Conservation (phyloP, 2,797 vertebrate species). For the Amphiprion clarkii region DNA sequence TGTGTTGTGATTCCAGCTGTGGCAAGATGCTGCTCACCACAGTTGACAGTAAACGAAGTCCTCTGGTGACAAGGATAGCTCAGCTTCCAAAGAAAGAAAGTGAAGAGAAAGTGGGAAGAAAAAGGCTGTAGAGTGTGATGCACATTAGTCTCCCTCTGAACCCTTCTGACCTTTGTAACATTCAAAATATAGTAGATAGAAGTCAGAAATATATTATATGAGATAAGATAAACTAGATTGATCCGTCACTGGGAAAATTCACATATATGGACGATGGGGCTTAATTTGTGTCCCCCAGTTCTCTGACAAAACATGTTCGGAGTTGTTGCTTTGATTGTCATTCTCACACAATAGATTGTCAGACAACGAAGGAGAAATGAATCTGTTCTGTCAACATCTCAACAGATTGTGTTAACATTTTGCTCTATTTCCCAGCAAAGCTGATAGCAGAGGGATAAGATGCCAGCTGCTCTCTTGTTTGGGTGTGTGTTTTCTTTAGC, state of each 20-base stretch:
- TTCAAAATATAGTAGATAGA: not conserved
- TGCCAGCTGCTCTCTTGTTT: conserved; percentile 47
- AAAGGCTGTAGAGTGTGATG: conserved; percentile 1
- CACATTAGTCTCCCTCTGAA: not conserved
- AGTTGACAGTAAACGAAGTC: conserved; percentile 62
- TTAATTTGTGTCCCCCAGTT: not conserved
- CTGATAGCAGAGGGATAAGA: conserved; percentile 56
- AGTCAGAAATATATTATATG: not conserved
- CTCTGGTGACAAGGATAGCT: conserved; percentile 29
- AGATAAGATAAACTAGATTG: not conserved
- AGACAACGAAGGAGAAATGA: not conserved
- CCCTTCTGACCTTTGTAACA: not conserved
- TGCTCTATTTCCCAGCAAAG: conserved; percentile 59
- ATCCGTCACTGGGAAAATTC: too few species aligned
- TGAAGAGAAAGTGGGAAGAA: not conserved
- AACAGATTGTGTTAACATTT: conserved; percentile 49
- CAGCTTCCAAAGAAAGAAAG: conserved; percentile 1
- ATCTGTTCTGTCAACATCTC: conserved; percentile 36
- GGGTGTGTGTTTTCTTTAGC: conserved; percentile 40
- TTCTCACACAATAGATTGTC: conserved; percentile 18
- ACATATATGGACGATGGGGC: not conserved
- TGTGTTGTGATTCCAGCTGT: conserved; percentile 53
- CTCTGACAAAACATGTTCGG: not conserved
- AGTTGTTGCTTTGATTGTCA: conserved; percentile 7
- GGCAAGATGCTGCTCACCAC: conserved; percentile 45